Evolutionary conservation across 2,888 invertebrate species (phyloP).

Genomic region (Drosophila flavopinicola): DNA sequence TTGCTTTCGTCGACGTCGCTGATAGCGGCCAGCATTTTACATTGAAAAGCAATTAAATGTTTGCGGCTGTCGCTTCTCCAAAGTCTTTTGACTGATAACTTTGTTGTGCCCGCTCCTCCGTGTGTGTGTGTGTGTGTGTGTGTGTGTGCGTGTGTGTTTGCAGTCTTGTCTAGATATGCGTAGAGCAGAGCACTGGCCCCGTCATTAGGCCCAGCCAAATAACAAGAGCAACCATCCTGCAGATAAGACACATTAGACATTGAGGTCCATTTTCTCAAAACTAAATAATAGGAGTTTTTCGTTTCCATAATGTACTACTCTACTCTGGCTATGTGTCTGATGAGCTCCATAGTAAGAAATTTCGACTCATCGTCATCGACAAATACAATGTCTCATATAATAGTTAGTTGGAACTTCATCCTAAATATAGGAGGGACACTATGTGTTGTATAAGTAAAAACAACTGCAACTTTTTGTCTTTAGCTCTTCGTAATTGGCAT

Average conservation of each 20-base stretch:
- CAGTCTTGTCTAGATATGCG: constrained; percentile 50
- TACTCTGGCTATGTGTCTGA: too few relatives aligned
- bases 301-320: too few relatives aligned
- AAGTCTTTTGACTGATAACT: constrained; percentile 61
- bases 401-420: too few relatives aligned
- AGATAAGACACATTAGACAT: background rate
- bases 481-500: too few relatives aligned
- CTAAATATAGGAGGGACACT: too few relatives aligned
- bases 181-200: background rate
- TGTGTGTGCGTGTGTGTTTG: constrained; percentile 33
- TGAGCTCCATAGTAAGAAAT: too few relatives aligned
- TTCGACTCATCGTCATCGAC: too few relatives aligned
- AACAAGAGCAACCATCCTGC: background rate
- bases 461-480: too few relatives aligned
- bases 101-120: constrained; percentile 6
- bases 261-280: too few relatives aligned
- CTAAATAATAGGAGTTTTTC: too few relatives aligned
- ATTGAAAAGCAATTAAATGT: constrained; percentile 81
- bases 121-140: constrained; percentile 6
- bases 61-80: constrained; percentile 58
- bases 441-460: too few relatives aligned
- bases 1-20: constrained; percentile 35
- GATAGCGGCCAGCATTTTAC: constrained; percentile 63
- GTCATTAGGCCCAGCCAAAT: background rate
- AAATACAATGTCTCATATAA: too few relatives aligned